Evolutionary conservation across 2,113 vertebrate genomes (phyloP).

Genomic region (Crotophaga sulcirostris): DNA sequence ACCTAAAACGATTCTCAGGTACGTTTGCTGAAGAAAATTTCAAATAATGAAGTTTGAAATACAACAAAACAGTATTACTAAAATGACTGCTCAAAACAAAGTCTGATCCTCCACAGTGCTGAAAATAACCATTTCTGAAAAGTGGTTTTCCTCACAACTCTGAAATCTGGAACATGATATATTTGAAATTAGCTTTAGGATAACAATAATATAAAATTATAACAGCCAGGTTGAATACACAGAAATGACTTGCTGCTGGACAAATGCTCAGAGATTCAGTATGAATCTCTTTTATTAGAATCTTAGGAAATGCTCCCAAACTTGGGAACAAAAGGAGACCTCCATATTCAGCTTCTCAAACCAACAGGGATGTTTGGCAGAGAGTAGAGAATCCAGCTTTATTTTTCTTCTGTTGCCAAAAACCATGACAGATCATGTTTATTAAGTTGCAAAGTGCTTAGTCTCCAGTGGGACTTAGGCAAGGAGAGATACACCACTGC

Average conservation of each 20-base stretch:
- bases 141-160: neutral
- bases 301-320: neutral
- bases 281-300: neutral
- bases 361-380: neutral
- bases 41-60: neutral
- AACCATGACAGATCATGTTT: neutral
- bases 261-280: neutral
- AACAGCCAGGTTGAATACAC: neutral
- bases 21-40: neutral
- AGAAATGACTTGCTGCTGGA: neutral
- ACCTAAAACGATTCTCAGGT: neutral
- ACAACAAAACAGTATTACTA: neutral
- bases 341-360: neutral
- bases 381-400: neutral
- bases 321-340: neutral
- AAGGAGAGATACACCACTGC: neutral
- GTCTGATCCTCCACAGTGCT: neutral
- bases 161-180: neutral
- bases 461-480: neutral
- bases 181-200: neutral
- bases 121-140: neutral
- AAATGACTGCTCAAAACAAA: neutral
- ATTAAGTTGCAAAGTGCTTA: neutral
- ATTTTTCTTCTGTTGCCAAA: neutral
- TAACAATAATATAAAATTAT: neutral